Conservation (phyloP, 2,113 vertebrate genomes). For the Platanista minor region DNA sequence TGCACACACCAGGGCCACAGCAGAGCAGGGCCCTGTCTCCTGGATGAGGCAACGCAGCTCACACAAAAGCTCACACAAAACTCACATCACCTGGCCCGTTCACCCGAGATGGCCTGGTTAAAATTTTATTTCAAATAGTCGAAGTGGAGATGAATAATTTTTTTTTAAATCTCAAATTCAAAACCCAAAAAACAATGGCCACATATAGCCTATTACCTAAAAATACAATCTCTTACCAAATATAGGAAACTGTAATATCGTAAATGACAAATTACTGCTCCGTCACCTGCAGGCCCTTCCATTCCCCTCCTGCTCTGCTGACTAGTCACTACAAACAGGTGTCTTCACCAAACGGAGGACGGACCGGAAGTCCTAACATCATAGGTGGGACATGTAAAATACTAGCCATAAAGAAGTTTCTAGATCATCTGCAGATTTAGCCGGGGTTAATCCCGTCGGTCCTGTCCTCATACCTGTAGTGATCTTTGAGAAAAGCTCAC, state of each 20-base stretch:
- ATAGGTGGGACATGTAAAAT: accelerated
- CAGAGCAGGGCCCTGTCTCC: not conserved
- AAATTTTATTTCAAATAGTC: not conserved
- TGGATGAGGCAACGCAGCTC: not conserved
- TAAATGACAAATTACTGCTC: not conserved
- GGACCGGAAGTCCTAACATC: not conserved
- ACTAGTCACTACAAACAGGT: accelerated
- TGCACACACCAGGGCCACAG: not conserved
- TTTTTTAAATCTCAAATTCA: not conserved
- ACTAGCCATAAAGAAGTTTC: too few relatives aligned
- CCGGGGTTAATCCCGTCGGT: not conserved
- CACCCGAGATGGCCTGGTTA: not conserved
- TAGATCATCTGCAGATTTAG: accelerated
- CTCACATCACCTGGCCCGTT: not conserved
- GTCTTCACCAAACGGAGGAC: not conserved
- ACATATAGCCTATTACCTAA: not conserved
- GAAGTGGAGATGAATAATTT: not conserved
- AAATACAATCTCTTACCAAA: not conserved
- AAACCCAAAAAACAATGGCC: not conserved
- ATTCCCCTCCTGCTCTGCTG: not conserved
- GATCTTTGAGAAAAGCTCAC: not conserved
- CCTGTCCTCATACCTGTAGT: not conserved
- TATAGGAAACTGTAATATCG: not conserved
- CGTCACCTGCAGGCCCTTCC: not conserved
- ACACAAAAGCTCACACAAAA: not conserved